Evolutionary conservation across 2,113 vertebrate species (phyloP).

Genomic region (Tursiops truncatus): DNA sequence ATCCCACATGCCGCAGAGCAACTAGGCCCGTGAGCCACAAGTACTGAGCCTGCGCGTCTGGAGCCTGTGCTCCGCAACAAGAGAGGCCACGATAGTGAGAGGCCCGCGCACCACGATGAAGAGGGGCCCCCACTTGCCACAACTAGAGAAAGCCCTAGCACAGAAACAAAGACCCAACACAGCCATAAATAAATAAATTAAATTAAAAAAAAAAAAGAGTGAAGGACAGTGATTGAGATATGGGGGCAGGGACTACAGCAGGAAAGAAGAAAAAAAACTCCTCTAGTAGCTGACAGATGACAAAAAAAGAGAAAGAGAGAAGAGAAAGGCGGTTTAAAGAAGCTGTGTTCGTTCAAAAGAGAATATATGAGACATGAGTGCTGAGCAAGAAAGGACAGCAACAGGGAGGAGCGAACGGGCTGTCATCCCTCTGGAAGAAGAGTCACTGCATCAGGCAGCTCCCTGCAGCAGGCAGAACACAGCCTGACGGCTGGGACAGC

Average conservation of each 20-base stretch:
- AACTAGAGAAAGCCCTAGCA: no score
- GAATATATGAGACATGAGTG: not conserved
- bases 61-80: no score
- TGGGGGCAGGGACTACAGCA: not conserved
- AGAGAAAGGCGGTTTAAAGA: not conserved
- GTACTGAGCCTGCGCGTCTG: no score
- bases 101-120: no score
- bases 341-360: not conserved
- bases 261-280: not conserved
- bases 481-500: fast-evolving
- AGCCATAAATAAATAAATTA: no score
- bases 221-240: not conserved
- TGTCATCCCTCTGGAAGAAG: not conserved
- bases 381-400: not conserved
- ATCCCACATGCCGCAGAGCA: no score
- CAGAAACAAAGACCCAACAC: no score
- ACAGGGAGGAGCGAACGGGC: not conserved
- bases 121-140: no score
- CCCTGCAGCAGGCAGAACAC: not conserved
- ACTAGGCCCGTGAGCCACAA: no score
- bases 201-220: not conserved
- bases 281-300: not conserved
- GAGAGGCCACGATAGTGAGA: no score
- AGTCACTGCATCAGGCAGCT: not conserved
- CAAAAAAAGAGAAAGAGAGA: not conserved